A percentile compares a stretch with the other conserved stretches of the same genome.
These are phyloP conservation scores for Cephus nigrinus DNA, from an alignment of 2,888 invertebrate species.

Conservation along the genomic window DNA sequence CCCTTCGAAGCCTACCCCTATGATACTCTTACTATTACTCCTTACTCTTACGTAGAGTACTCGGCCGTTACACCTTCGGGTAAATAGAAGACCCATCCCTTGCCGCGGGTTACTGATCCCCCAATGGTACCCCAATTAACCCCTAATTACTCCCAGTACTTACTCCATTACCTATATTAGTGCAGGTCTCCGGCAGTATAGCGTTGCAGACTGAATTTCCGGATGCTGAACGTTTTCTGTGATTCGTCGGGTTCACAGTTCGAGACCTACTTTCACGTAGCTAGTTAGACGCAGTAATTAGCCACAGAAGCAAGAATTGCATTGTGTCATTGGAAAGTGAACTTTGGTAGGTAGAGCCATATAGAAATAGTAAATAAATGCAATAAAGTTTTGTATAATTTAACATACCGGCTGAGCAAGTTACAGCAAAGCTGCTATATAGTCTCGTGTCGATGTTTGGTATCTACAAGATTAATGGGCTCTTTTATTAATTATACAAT, in stretches of 20 bases:
- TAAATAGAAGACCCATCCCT: neutral
- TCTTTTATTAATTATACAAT: neutral
- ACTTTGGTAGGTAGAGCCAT: neutral
- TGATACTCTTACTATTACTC: neutral
- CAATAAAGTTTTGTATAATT: neutral
- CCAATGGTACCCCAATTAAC: constrained; percentile 18
- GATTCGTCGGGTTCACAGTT: neutral
- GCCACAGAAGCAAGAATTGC: neutral
- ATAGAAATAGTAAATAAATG: neutral
- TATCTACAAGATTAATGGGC: neutral
- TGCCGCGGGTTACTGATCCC: neutral
- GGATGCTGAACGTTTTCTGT: neutral
- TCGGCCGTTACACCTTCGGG: neutral
- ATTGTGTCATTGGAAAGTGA: neutral
- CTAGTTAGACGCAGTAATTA: neutral
- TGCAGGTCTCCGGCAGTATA: neutral
- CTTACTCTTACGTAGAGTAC: constrained; percentile 2
- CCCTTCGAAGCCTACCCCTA: constrained; percentile 17
- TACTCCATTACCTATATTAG: neutral
- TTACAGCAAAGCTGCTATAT: neutral
- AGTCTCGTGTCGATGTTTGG: neutral
- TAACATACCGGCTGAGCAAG: neutral
- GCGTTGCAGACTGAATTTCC: neutral
- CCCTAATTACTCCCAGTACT: constrained; percentile 10
- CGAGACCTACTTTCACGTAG: neutral